Base-by-base conservation (phyloP, 37 sponge, comb jelly and placozoan genomes). In the Chondrilla cf. caribensis region DNA sequence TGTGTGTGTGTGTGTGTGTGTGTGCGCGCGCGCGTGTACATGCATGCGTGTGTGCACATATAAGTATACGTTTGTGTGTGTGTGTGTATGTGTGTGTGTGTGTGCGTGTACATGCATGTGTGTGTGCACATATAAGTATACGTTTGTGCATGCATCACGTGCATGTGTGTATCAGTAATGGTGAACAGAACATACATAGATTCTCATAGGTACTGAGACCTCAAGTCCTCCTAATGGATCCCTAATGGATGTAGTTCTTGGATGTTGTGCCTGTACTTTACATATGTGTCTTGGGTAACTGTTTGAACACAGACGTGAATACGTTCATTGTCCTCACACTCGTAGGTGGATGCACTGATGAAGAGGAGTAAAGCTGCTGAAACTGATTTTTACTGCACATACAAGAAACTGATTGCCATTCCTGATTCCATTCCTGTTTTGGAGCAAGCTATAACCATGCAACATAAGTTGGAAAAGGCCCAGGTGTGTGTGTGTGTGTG, bases 361-460 rank as follows among this genome's bases (percentile, higher is more conserved):
- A 84, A 84, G 41, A 79, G 98, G 25, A 83, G 93, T 68, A 92
- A 90, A 25, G 86, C 88, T 14, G 93, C 98, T 33, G 98, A 97
- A 82, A 77, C 95, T 0, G 84, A 87, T 32, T 94, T 94, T 60
- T 83, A 94, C 11, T 86, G 57, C 18, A 58, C 85, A 3, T 97
- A 94, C 83, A 92, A 88, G 80, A 92, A 84, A 51, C 79, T 94
- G 17, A 86, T 88, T 81, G 96, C 89, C 17, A 80, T 91, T 58
- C 90, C 92, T 55, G 97, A 97, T 71, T 92, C 95, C 36, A 79
- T 92, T 67, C 93, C 93, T 25, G 68, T 92, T 17, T 73, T 97
- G 70, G 85, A 93, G 31, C 95, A 94, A 81, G 95, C 90, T 66
- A 41, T 93, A 28, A 67, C 40, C 0, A 42, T 54, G 29, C 96